These are phyloP conservation scores for Orchestes rusci DNA, from an alignment of 2,888 invertebrate species.

Conservation along the genomic window DNA sequence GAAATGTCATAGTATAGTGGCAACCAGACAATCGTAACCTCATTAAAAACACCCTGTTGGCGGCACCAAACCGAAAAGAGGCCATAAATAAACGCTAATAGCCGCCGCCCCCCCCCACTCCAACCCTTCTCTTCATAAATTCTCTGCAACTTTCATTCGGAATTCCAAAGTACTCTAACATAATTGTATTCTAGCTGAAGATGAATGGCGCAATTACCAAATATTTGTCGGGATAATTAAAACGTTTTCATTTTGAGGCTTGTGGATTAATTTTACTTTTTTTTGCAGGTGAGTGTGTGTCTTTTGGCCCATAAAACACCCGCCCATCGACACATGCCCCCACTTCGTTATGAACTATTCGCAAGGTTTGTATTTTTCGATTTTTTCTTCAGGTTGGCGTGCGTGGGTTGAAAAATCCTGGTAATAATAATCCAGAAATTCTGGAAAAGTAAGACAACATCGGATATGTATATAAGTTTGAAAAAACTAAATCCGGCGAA, in stretches of 20 bases:
- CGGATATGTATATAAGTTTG: no score
- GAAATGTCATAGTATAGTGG: no score
- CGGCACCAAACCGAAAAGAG: conserved; percentile 4
- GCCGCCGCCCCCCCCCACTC: conserved; percentile 6
- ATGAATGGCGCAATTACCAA: conserved; percentile 21
- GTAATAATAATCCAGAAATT: no score
- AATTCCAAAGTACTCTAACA: conserved; percentile 20
- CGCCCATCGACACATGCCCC: conserved; percentile 39
- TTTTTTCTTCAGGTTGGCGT: no score
- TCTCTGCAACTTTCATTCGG: conserved; percentile 18
- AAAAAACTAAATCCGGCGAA: no score
- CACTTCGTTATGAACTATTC: conserved; percentile 41
- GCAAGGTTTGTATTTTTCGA: conserved; percentile 41
- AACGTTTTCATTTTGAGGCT: no score
- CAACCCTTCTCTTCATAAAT: conserved; percentile 18
- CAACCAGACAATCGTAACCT: no score
- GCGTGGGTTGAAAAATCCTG: no score
- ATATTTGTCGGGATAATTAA: no score
- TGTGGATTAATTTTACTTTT: conserved; percentile 15
- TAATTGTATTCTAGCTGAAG: conserved; percentile 20
- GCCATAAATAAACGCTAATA: conserved; percentile 12
- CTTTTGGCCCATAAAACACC: conserved; percentile 31
- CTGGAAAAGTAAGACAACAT: no score
- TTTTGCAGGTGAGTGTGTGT: conserved; percentile 42
- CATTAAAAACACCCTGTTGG: no score